Evolutionary conservation across 2,888 invertebrate species (phyloP), one percentile per base, ranked within the genome.

Genomic region (Syritta pipiens): DNA sequence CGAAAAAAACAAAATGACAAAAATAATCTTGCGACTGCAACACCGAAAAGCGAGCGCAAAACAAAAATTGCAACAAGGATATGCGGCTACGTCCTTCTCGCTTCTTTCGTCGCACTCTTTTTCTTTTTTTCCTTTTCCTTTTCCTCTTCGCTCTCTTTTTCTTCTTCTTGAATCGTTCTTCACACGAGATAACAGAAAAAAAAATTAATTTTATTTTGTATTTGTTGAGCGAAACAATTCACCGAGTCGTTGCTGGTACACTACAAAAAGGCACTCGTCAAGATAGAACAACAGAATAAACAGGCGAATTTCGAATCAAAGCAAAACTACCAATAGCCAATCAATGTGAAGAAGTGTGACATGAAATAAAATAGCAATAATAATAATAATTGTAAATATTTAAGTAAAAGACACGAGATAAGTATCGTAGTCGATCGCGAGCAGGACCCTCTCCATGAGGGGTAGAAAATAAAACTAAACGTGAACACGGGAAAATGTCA

Each of bases 381-480:
- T 65, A 67, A 40, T 55, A 59, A 32, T 32, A 49, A 60, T 67
- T 46, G 49, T 67, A 71, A 55, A 65, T 67, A 59, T 76, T 76
- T 60, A 81, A 53, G 49, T 60, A 76, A 76, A 63, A 71, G 68
- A 71, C 76, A 81, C 65, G 76, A 81, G 69, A 69, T 65, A 81
- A 60, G 60, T 35, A 40, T 32, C 57, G 62, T 63, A 10, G 62
- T 68, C 79, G 68, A 79, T 65, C 69, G 72, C 71, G 65, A 62
- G 53, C 81, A 82, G 82, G 81, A 82, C 81, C 83, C 82, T 69
- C 79, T 81, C 77, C 77, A 75, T 69, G 68, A 83, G 83, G 83
- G 83, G 83, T 83, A 82, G 82, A 82, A 83, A 83, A 82, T 83
- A 82, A 83, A 82, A 83, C 82, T 82, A 82, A 83, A 82, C 77